Conservation (phyloP, 1,140 invertebrate genomes). For the Hyposmocoma kahamanoa region DNA sequence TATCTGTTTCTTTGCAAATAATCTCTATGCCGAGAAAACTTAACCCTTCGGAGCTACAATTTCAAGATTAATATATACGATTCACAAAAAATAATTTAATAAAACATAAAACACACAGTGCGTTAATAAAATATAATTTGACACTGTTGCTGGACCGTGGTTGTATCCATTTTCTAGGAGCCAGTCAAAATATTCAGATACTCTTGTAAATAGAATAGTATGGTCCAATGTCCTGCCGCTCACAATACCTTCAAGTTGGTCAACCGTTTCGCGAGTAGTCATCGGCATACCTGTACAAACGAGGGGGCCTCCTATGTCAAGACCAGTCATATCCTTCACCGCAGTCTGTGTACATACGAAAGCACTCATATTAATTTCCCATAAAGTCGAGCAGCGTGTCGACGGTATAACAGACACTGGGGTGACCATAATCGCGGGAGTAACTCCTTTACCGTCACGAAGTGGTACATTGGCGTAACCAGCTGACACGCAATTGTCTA, state of each 20-base stretch:
- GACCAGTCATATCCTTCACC: slow-evolving; percentile 33
- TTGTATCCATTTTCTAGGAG: too few relatives aligned
- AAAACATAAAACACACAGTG: too few relatives aligned
- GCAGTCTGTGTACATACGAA: slow-evolving; percentile 42
- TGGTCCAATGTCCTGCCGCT: slow-evolving; percentile 52
- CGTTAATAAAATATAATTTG: too few relatives aligned
- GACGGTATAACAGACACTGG: slow-evolving; percentile 28
- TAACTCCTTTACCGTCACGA: slow-evolving; percentile 2
- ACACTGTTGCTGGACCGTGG: too few relatives aligned
- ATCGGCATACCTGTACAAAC: slow-evolving; percentile 31
- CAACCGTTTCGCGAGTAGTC: slow-evolving; percentile 15
- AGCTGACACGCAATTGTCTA: slow-evolving; percentile 24
- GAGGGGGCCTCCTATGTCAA: slow-evolving; percentile 51
- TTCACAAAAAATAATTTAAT: too few relatives aligned
- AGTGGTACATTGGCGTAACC: slow-evolving; percentile 31
- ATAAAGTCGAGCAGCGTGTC: slow-evolving; percentile 30
- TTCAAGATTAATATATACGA: too few relatives aligned
- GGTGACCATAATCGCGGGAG: slow-evolving; percentile 27
- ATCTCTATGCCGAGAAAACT: too few relatives aligned
- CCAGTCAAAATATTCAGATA: slow-evolving; percentile 27
- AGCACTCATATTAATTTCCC: slow-evolving; percentile 47
- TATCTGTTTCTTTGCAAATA: too few relatives aligned
- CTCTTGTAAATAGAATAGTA: slow-evolving; percentile 42
- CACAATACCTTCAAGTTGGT: slow-evolving; percentile 40
- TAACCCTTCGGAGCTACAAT: too few relatives aligned